Conservation (phyloP, 2,797 vertebrate genomes). For the Rhinophrynus dorsalis region DNA sequence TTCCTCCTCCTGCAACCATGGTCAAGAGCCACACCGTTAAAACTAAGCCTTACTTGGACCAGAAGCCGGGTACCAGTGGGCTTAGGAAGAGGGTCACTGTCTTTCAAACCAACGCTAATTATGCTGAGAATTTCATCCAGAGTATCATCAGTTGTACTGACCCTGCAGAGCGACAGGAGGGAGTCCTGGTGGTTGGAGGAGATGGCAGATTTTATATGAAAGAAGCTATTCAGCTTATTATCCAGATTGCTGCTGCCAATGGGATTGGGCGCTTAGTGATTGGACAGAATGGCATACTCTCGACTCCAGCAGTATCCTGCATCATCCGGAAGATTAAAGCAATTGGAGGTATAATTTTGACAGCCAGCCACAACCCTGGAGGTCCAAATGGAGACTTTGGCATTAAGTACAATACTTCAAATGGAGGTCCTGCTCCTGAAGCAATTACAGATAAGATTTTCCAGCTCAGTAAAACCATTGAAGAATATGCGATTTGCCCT, state of each 20-base stretch:
- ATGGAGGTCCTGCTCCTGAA: conserved; percentile 95
- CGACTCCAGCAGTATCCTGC: conserved; percentile 95
- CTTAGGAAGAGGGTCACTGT: conserved; percentile 90
- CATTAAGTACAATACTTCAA: conserved; percentile 95
- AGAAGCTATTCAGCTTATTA: conserved; percentile 89
- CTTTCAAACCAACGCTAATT: conserved; percentile 87
- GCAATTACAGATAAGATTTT: conserved; percentile 93
- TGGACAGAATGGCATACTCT: conserved; percentile 96
- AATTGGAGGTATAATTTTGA: too few species aligned
- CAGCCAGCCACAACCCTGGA: too few species aligned
- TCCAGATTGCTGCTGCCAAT: conserved; percentile 91
- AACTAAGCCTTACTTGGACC: conserved; percentile 87
- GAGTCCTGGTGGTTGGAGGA: conserved; percentile 88
- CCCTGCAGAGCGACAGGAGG: conserved; percentile 74
- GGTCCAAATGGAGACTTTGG: conserved; percentile 98
- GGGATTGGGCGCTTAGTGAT: conserved; percentile 92
- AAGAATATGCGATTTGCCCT: conserved; percentile 93
- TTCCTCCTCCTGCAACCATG: conserved; percentile 67
- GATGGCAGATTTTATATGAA: conserved; percentile 93
- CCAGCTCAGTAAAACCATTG: conserved; percentile 91
- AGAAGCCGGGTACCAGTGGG: conserved; percentile 95
- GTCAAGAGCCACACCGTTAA: conserved; percentile 78
- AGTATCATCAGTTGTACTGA: conserved; percentile 83
- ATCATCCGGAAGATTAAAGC: conserved; percentile 94
- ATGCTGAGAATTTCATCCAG: conserved; percentile 97